Evolutionary conservation across 2,113 vertebrate genomes (phyloP), one percentile per base, ranked within the genome.

Genomic region (Columbina picui): DNA sequence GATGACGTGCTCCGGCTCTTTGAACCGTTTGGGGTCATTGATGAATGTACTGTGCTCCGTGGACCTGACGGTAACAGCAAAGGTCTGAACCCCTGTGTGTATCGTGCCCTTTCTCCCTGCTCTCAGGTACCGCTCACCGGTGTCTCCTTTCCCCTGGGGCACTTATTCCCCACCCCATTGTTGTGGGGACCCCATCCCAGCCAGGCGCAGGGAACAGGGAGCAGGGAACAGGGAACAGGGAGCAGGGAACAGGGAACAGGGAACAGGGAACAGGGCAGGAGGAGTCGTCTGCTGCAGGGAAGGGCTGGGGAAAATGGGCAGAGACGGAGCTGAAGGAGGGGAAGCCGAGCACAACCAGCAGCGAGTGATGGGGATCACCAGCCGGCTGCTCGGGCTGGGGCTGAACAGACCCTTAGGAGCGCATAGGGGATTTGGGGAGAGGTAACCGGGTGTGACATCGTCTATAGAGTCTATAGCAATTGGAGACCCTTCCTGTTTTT

Each of bases 61-160:
- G 99, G 99, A 78, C 99, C 99, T 4, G 99, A 99, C 20, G 99
- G 99, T 81, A 99, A 99, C 98, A 99, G 99, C 98, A 99, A 99
- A 99, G 99, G 99, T 99, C 97, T 77, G 97, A 92, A 80, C 27
- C 83, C 65, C 74, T 73, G 26, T 25, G 32, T 61, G 57, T 82
- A 75, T 81, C 9, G 3, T 64, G 80, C 83, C 65, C 59, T 50
- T 47, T 50, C 55, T 89, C 67, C 59, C 45, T 67, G 89, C 75
- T 75, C 75, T 45, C 63, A 63, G 55, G 32, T 26, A 13, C 30
- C 7, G 2, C 71, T 59, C 56, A 41, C 53, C 23, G 5, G 14
- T 21, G 71, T 39, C 61, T 65, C 68, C 63, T 86, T 27, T 49
- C 55, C 49, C 7, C n/a, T 9, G 63, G 39, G 67, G 14, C 36